These are phyloP conservation scores for Polyergus mexicanus DNA, from an alignment of 1,140 invertebrate species.

Conservation along the genomic window DNA sequence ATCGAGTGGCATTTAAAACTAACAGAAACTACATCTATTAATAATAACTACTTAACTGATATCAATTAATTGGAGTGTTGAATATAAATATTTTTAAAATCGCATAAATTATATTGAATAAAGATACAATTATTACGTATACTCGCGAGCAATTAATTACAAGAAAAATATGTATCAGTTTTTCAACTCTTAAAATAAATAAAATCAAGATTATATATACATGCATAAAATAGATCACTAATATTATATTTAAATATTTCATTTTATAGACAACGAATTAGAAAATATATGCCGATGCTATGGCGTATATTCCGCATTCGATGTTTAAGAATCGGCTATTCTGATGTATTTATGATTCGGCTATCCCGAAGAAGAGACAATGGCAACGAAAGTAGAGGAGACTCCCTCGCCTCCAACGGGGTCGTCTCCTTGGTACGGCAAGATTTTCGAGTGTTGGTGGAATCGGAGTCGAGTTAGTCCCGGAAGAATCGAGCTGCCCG, in stretches of 20 bases:
- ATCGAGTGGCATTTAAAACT: background rate
- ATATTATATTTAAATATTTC: background rate
- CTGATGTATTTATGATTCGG: slow-evolving; percentile 59
- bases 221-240: background rate
- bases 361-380: slow-evolving; percentile 46
- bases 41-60: background rate
- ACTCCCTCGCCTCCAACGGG: slow-evolving; percentile 33
- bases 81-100: background rate
- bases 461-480: slow-evolving; percentile 82
- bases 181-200: background rate
- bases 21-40: background rate
- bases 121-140: background rate
- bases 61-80: background rate
- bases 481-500: slow-evolving; percentile 78
- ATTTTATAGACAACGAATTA: background rate
- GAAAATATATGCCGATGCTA: background rate
- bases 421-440: slow-evolving; percentile 78
- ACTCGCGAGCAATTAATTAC: background rate
- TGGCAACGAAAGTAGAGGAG: slow-evolving; percentile 66
- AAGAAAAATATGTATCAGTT: background rate
- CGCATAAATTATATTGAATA: background rate
- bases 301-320: background rate
- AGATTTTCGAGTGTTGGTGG: slow-evolving; percentile 78
- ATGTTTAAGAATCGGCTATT: background rate
- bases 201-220: background rate